Conservation (phyloP, 2,888 invertebrate species). For the Unio pictorum region DNA sequence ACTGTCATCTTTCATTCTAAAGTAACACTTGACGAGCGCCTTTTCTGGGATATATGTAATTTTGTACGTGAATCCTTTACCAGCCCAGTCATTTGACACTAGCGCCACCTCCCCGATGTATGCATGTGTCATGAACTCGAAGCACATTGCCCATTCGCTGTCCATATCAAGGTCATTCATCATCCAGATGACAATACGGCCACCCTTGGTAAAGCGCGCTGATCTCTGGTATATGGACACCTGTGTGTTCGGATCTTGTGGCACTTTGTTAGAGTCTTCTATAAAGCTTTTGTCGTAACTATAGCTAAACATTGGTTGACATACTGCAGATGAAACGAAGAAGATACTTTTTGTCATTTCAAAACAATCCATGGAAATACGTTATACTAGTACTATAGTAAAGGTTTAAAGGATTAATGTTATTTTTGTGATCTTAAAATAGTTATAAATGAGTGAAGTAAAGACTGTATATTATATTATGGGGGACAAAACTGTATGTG, state of each 20-base stretch:
- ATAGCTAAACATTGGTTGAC: constrained; percentile 47
- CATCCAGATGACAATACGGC: constrained; percentile 38
- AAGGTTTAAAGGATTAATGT: no score
- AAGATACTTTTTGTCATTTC: not conserved
- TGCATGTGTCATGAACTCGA: constrained; percentile 42
- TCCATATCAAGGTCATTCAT: constrained; percentile 47
- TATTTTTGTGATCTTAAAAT: no score
- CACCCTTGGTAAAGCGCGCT: constrained; percentile 43
- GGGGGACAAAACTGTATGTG: no score
- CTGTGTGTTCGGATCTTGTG: constrained; percentile 35
- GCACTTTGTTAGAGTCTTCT: constrained; percentile 43
- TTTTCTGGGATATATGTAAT: constrained; percentile 33
- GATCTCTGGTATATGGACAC: constrained; percentile 41
- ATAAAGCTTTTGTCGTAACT: constrained; percentile 43
- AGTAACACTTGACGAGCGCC: constrained; percentile 31
- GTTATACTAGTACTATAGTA: no score
- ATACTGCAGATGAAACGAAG: constrained; percentile 23
- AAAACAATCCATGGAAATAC: not conserved
- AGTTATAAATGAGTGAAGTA: no score
- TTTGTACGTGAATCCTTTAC: constrained; percentile 38
- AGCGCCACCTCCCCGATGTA: constrained; percentile 40
- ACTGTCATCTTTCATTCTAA: constrained; percentile 36
- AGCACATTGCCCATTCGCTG: constrained; percentile 42
- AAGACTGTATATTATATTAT: no score
- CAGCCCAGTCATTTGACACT: constrained; percentile 39